Conservation (phyloP, 2,113 vertebrate genomes). For the Semicossyphus pulcher region DNA sequence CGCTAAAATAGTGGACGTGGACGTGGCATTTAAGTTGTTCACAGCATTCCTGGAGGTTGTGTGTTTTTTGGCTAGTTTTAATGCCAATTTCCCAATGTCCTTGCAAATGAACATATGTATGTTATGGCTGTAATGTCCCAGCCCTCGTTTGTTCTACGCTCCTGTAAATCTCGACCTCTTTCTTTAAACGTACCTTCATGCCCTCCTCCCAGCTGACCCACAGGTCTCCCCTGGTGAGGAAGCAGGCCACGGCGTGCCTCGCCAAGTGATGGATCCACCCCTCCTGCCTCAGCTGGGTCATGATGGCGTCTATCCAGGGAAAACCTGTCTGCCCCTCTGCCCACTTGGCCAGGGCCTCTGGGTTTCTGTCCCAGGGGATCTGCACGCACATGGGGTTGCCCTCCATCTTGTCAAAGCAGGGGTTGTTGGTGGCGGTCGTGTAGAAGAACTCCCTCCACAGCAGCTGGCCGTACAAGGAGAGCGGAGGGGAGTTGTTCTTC, state of each 20-base stretch:
- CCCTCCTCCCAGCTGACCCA: constrained; percentile 99
- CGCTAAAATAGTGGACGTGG: too few species aligned
- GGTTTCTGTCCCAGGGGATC: constrained; percentile 96
- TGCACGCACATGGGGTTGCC: constrained; percentile 96
- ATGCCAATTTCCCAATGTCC: too few species aligned
- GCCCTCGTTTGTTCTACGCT: too few species aligned
- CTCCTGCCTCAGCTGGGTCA: constrained; percentile 74
- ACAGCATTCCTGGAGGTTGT: too few species aligned
- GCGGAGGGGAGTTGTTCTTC: constrained; percentile 91
- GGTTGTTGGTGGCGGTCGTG: constrained; percentile 93
- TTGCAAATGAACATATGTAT: too few species aligned
- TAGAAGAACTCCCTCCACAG: constrained; percentile 99
- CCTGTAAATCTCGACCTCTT: too few species aligned
- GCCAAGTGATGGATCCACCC: constrained; percentile 76
- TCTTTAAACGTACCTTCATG: constrained; percentile 86
- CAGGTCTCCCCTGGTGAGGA: constrained; percentile 94
- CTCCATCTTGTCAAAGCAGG: constrained; percentile 98
- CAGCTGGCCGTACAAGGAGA: constrained; percentile 94
- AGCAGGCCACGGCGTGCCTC: constrained; percentile 85
- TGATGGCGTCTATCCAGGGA: constrained; percentile 76
- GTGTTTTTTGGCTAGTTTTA: too few species aligned
- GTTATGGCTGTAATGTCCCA: too few species aligned
- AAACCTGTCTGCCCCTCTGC: constrained; percentile 90
- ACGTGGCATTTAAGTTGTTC: too few species aligned
- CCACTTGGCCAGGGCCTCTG: constrained; percentile 96